Evolutionary conservation across 2,888 invertebrate species (phyloP).

Genomic region (Notocelia uddmanniana): DNA sequence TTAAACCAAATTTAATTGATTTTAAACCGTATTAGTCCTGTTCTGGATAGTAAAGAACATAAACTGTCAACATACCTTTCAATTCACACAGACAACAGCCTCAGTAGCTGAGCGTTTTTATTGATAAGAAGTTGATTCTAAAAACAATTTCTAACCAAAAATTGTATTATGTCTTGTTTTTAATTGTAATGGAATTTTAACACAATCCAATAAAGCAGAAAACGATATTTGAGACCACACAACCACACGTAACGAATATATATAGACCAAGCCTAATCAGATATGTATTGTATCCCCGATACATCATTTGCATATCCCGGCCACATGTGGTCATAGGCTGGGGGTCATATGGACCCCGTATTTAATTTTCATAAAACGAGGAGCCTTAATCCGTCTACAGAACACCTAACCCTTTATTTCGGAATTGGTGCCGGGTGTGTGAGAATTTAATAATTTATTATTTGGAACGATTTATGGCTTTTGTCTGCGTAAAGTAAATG

Average conservation of each 20-base stretch:
- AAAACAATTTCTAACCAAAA: background rate
- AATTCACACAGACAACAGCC: no score
- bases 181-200: background rate
- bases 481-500: slow-evolving; percentile 43
- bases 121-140: background rate
- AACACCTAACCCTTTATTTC: slow-evolving; percentile 77
- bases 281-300: slow-evolving; percentile 72
- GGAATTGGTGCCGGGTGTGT: slow-evolving; percentile 68
- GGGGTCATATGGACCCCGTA: slow-evolving; percentile 77
- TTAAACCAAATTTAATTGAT: no score
- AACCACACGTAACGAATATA: slow-evolving; percentile 39
- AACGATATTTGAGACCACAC: slow-evolving; percentile 28
- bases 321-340: slow-evolving; percentile 83
- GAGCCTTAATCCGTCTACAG: slow-evolving; percentile 80
- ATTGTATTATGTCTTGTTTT: background rate
- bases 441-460: slow-evolving; percentile 46
- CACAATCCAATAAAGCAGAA: background rate
- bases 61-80: no score
- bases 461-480: slow-evolving; percentile 41
- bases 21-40: no score
- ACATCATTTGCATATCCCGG: slow-evolving; percentile 82
- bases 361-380: slow-evolving; percentile 85
- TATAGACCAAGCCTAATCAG: slow-evolving; percentile 60
- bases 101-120: background rate
- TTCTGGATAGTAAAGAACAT: no score